A percentile compares a stretch with the other conserved stretches of the same genome.
These are phyloP conservation scores for Magallana gigas DNA, from an alignment of 1,140 invertebrate genomes.

Conservation along the genomic window DNA sequence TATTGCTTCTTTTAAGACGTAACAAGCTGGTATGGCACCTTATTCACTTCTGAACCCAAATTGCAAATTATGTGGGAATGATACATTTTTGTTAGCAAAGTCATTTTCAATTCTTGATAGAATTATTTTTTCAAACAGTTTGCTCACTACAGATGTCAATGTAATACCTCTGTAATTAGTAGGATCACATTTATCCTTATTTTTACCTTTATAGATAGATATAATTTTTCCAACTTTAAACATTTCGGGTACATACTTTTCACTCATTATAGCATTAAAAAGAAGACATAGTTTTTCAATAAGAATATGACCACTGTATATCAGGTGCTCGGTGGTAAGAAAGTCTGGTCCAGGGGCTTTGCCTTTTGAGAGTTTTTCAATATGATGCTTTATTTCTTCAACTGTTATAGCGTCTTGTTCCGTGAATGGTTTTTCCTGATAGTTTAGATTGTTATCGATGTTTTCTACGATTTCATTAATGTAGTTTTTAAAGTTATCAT, in stretches of 20 bases:
- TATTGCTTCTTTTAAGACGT: too few relatives aligned
- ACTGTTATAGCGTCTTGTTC: neutral
- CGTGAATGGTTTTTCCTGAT: neutral
- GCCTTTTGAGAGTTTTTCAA: neutral
- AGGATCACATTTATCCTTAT: neutral
- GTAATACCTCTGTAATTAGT: neutral
- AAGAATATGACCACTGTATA: neutral
- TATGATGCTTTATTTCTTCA: neutral
- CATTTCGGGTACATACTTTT: neutral
- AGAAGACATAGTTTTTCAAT: neutral
- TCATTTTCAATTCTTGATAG: too few relatives aligned
- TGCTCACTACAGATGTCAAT: neutral
- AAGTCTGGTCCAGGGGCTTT: neutral
- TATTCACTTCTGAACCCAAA: too few relatives aligned
- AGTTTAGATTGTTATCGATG: too few relatives aligned
- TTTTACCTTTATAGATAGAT: neutral
- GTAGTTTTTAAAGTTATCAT: too few relatives aligned
- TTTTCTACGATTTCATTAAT: too few relatives aligned
- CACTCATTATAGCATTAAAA: neutral
- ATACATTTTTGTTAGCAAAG: too few relatives aligned
- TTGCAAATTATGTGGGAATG: too few relatives aligned
- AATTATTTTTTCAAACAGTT: neutral
- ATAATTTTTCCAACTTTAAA: neutral
- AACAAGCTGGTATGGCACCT: too few relatives aligned
- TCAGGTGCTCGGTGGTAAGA: neutral